Conservation (phyloP, 2,113 vertebrate species). For the Paracanthobrama guichenoti region DNA sequence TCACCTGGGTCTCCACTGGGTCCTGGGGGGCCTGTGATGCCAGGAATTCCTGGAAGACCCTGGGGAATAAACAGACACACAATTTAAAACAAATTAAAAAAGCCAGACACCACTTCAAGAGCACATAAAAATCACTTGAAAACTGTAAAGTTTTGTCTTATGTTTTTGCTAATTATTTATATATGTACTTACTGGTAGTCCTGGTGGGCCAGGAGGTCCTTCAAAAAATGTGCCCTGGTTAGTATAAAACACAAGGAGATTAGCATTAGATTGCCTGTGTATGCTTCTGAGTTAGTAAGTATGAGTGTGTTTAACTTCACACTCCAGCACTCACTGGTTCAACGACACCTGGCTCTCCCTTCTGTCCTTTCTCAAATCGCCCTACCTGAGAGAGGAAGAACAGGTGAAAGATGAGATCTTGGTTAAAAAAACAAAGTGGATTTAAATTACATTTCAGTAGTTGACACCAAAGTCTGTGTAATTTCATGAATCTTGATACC, state of each 20-base stretch:
- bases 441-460: not conserved
- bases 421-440: not conserved
- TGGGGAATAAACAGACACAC: slow-evolving; percentile 53
- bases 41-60: slow-evolving; percentile 72
- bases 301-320: not conserved
- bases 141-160: not conserved
- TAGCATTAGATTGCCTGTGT: not conserved
- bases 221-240: slow-evolving; percentile 76
- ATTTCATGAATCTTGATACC: not conserved
- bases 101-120: not conserved
- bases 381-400: slow-evolving; percentile 60
- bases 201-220: slow-evolving; percentile 78
- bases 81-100: not conserved
- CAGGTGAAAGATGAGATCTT: slow-evolving; percentile 35
- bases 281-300: not conserved
- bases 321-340: slow-evolving; percentile 77
- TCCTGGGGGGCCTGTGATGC: slow-evolving; percentile 77
- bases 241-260: slow-evolving; percentile 41
- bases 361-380: slow-evolving; percentile 80
- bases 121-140: not conserved
- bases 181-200: slow-evolving; percentile 74
- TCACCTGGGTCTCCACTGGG: slow-evolving; percentile 85
- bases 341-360: slow-evolving; percentile 78
- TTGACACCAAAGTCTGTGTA: not conserved
- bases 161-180: not conserved